phyloP scores from a whole-genome alignment of 1,140 invertebrate genomes.

The Hormaphis cornu region DNA sequence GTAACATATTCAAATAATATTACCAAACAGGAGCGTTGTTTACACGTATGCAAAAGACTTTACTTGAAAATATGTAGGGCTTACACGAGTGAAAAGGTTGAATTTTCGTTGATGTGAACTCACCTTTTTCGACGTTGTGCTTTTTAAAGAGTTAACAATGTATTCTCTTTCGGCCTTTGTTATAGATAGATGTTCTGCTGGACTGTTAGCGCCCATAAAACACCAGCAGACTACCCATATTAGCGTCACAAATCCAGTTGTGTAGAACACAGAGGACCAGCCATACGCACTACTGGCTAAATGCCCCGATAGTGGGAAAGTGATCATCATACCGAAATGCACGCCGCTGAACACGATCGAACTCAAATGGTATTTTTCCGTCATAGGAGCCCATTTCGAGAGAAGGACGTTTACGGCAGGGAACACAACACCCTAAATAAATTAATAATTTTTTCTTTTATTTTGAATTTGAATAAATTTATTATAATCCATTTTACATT shows the following conservation, averaged over 20 bases:
- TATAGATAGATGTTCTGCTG: slow-evolving; percentile 51
- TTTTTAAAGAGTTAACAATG: slow-evolving; percentile 34
- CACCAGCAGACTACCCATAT: slow-evolving; percentile 54
- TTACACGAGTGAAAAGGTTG: too few relatives aligned
- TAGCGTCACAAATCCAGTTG: slow-evolving; percentile 55
- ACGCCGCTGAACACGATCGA: slow-evolving; percentile 33
- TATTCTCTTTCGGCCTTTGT: slow-evolving; percentile 47
- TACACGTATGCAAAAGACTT: too few relatives aligned
- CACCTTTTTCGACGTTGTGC: neutral
- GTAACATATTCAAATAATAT: too few relatives aligned
- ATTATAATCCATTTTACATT: too few relatives aligned
- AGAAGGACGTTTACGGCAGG: slow-evolving; percentile 71
- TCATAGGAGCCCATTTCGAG: slow-evolving; percentile 37
- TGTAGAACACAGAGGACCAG: slow-evolving; percentile 71
- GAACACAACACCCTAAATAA: slow-evolving; percentile 63
- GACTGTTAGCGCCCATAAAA: slow-evolving; percentile 55
- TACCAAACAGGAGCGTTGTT: too few relatives aligned
- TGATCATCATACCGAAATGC: slow-evolving; percentile 56
- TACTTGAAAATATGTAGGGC: too few relatives aligned
- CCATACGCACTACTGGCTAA: slow-evolving; percentile 54
- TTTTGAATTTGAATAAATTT: too few relatives aligned
- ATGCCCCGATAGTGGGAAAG: slow-evolving; percentile 55
- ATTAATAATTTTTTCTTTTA: too few relatives aligned
- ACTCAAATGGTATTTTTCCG: slow-evolving; percentile 40
- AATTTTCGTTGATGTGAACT: too few relatives aligned